phyloP scores from a whole-genome alignment of 1,140 invertebrate species.

The Ooceraea biroi region DNA sequence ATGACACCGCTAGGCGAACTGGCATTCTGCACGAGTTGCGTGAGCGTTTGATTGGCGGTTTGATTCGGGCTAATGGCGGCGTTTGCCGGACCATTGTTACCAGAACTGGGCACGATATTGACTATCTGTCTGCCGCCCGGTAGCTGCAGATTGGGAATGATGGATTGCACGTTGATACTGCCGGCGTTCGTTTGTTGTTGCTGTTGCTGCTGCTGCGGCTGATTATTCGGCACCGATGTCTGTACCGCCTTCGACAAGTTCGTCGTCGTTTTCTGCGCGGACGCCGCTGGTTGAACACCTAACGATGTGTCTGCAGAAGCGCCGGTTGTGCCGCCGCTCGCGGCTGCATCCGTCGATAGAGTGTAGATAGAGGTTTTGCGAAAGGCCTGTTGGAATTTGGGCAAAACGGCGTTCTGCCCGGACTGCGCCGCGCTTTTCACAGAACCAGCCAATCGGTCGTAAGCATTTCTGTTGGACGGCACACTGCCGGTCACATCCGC shows the following conservation, averaged over 20 bases:
- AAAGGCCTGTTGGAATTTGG: conserved; percentile 93
- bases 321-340: conserved; percentile 63
- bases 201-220: conserved; percentile 68
- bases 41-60: conserved; percentile 79
- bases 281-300: conserved; percentile 11
- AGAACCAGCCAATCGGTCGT: conserved; percentile 71
- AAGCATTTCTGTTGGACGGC: conserved; percentile 72
- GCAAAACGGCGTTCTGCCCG: conserved; percentile 87
- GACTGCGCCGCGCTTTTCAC: conserved; percentile 76
- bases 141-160: conserved; percentile 82
- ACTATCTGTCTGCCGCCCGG: conserved; percentile 79
- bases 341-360: conserved; percentile 77
- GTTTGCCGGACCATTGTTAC: conserved; percentile 66
- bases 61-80: conserved; percentile 59
- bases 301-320: conserved; percentile 58
- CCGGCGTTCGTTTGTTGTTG: conserved; percentile 50
- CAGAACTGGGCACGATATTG: conserved; percentile 81
- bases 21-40: conserved; percentile 83
- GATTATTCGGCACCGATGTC: conserved; percentile 80
- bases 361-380: conserved; percentile 87
- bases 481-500: neutral
- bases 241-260: conserved; percentile 84
- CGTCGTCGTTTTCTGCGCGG: conserved; percentile 74
- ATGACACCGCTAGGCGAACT: conserved; percentile 80
- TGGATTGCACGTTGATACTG: conserved; percentile 79